These are phyloP conservation scores for Hylyphantes graminicola DNA, from an alignment of 1,140 invertebrate species.

Conservation along the genomic window DNA sequence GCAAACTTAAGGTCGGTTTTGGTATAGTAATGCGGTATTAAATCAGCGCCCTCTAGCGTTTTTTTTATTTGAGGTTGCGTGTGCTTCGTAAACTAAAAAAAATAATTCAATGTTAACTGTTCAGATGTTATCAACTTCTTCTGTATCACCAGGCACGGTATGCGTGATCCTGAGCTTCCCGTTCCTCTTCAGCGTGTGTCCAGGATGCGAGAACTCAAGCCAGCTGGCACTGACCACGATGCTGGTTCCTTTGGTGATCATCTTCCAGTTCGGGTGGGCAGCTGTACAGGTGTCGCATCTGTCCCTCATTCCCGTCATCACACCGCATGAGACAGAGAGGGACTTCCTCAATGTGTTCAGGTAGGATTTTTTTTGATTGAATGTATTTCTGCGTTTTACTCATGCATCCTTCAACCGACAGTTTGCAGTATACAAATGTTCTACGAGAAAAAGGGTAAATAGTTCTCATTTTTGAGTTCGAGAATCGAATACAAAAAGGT, in stretches of 20 bases:
- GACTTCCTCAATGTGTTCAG: constrained; percentile 87
- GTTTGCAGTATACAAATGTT: too few relatives aligned
- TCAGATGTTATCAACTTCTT: background rate
- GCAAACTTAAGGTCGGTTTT: too few relatives aligned
- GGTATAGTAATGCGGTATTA: too few relatives aligned
- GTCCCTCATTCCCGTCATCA: constrained; percentile 84
- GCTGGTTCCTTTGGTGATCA: constrained; percentile 86
- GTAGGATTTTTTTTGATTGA: constrained; percentile 70
- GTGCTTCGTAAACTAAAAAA: too few relatives aligned
- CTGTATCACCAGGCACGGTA: constrained; percentile 73
- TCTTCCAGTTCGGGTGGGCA: constrained; percentile 99
- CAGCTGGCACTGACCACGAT: constrained; percentile 85
- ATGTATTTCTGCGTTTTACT: too few relatives aligned
- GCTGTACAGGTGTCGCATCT: constrained; percentile 93
- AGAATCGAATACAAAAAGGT: too few relatives aligned
- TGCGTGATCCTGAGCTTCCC: constrained; percentile 85
- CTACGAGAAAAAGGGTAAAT: too few relatives aligned
- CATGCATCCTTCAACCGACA: too few relatives aligned
- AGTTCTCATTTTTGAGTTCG: too few relatives aligned
- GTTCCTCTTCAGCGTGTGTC: constrained; percentile 87
- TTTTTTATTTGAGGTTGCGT: too few relatives aligned
- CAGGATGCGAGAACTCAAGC: constrained; percentile 75
- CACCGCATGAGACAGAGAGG: constrained; percentile 80
- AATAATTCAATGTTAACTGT: too few relatives aligned
- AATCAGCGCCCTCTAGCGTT: too few relatives aligned